phyloP scores from a whole-genome alignment of 2,888 invertebrate species.

The Stratiomys singularior region DNA sequence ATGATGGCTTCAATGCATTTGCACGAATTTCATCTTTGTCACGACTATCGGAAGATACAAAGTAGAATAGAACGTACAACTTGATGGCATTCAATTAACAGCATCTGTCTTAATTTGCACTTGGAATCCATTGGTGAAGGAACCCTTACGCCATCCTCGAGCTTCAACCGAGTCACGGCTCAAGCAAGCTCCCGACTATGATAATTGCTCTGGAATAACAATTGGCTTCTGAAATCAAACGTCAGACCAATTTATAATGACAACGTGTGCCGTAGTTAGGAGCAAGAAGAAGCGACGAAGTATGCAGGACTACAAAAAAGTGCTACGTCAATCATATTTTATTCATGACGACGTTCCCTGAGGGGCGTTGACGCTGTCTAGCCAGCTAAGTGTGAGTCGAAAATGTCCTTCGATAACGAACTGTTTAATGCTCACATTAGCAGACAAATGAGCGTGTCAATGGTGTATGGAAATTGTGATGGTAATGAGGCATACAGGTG shows the following conservation, averaged over 20 bases:
- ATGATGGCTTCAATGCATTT: slow-evolving; percentile 16
- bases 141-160: neutral
- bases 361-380: neutral
- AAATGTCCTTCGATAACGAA: neutral
- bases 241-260: slow-evolving; percentile 35
- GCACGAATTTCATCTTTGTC: slow-evolving; percentile 22
- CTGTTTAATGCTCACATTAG: neutral
- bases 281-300: neutral
- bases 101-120: slow-evolving; percentile 33
- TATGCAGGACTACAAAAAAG: neutral
- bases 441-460: neutral
- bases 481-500: neutral
- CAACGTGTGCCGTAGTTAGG: neutral
- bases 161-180: neutral
- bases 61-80: neutral
- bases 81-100: neutral
- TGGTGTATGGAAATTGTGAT: neutral
- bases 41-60: neutral
- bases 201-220: slow-evolving; percentile 31
- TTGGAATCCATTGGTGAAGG: neutral
- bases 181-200: slow-evolving; percentile 1
- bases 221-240: slow-evolving; percentile 29
- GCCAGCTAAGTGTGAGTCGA: neutral
- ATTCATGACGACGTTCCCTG: slow-evolving; percentile 14
- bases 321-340: slow-evolving; percentile 31